Percentiles rank a stretch among this genome's conserved stretches.
Evolutionary conservation across 2,888 invertebrate genomes (phyloP).

Genomic region (Hetaerina titia): DNA sequence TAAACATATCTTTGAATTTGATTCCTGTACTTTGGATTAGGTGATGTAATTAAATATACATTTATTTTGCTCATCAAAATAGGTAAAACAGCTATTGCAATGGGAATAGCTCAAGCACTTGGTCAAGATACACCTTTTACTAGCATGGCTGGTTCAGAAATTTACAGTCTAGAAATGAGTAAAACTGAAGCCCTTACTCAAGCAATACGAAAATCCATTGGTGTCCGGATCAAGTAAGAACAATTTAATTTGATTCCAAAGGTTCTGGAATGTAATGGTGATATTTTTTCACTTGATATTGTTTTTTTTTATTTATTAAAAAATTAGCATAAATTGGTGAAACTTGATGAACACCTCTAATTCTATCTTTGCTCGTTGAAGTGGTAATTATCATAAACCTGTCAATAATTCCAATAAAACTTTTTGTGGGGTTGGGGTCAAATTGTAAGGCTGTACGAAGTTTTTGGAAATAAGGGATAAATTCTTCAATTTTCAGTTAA

Average conservation of each 20-base stretch:
- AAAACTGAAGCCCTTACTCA: conserved; percentile 99
- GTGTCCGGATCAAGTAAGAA: conserved; percentile 93
- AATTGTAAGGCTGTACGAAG: background rate
- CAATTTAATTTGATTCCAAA: background rate
- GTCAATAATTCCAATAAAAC: too few relatives aligned
- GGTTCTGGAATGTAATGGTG: background rate
- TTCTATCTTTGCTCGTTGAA: too few relatives aligned
- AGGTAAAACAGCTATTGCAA: conserved; percentile 99
- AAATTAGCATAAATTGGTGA: background rate
- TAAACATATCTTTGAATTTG: background rate
- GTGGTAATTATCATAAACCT: too few relatives aligned
- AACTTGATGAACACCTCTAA: background rate
- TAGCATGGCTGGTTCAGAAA: conserved; percentile 98
- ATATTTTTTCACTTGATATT: background rate
- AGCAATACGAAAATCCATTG: conserved; percentile 97
- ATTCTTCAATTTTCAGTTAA: background rate
- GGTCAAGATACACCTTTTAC: conserved; percentile 98
- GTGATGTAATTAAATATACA: too few relatives aligned
- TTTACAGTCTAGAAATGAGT: conserved; percentile 98
- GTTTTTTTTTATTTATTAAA: background rate
- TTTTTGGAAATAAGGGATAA: background rate
- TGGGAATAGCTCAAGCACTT: conserved; percentile 95
- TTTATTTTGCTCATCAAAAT: conserved; percentile 75
- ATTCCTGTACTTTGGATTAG: background rate
- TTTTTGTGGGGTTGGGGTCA: too few relatives aligned